phyloP scores from a whole-genome alignment of 2,888 invertebrate species.

The Nephrotoma flavescens region DNA sequence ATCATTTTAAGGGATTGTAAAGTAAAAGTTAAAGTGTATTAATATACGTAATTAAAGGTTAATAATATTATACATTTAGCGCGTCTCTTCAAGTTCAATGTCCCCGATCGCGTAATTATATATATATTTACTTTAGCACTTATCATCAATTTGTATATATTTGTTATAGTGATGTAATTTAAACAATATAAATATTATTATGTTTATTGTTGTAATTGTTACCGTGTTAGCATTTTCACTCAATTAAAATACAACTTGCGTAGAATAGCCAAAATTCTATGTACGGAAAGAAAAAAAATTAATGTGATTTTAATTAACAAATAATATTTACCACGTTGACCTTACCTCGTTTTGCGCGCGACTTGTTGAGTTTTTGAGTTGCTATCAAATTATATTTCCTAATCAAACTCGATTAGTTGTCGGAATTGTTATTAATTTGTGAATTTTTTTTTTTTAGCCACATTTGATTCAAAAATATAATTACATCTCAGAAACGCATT shows the following conservation, averaged over 20 bases:
- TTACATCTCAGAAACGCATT: conserved; percentile 48
- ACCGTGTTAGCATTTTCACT: neutral
- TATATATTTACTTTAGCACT: neutral
- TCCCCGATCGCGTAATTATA: neutral
- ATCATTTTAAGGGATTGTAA: neutral
- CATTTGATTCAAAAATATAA: conserved; percentile 44
- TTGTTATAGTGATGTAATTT: neutral
- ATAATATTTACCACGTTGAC: no score
- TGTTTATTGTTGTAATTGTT: neutral
- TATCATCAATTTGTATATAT: neutral
- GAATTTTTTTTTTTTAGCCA: conserved; percentile 19
- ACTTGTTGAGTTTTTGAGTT: no score
- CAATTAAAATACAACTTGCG: neutral
- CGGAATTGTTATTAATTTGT: no score
- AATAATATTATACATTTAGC: neutral
- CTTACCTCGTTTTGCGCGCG: no score
- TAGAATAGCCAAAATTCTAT: neutral
- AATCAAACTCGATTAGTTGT: no score
- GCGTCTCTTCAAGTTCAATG: neutral
- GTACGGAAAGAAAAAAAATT: neutral
- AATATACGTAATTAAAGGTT: neutral
- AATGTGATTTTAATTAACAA: neutral
- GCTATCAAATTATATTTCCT: no score
- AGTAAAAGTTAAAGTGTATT: neutral
- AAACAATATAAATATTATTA: neutral